Percentiles rank a stretch among this genome's conserved stretches.
Conservation (phyloP, 2,113 vertebrate species). For the Edolisoma coerulescens region DNA sequence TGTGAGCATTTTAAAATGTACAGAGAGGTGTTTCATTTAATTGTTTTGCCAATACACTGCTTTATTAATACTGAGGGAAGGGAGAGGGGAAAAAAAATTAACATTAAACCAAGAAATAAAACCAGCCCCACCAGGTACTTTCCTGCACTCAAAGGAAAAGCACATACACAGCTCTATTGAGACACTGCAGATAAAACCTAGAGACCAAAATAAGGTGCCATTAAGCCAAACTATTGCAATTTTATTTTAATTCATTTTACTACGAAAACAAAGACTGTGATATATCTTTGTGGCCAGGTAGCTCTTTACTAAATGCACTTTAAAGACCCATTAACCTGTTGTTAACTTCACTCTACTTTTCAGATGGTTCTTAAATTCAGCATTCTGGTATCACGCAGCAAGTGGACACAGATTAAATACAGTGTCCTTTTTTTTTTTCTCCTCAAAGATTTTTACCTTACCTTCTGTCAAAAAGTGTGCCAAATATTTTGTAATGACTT, state of each 20-base stretch:
- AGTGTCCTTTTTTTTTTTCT: neutral
- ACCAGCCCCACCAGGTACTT: neutral
- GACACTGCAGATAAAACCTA: neutral
- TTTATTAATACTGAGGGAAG: neutral
- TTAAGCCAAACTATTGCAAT: neutral
- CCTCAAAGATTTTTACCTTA: neutral
- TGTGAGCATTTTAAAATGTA: neutral
- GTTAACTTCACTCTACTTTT: neutral
- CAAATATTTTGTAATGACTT: neutral
- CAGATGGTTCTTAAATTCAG: neutral
- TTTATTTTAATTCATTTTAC: neutral
- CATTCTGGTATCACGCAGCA: neutral
- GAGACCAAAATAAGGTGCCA: neutral
- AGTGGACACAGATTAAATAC: neutral
- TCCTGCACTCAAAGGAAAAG: neutral
- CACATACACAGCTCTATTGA: neutral
- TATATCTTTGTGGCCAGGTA: neutral
- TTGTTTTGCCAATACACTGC: neutral
- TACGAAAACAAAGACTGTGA: neutral
- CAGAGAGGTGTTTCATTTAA: neutral
- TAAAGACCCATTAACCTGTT: neutral
- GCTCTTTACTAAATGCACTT: neutral
- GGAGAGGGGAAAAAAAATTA: neutral
- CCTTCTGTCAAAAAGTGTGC: neutral
- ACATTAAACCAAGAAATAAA: neutral